Base-by-base conservation (phyloP, 2,888 invertebrate genomes). In the Ommatoiulus sabulosus region DNA sequence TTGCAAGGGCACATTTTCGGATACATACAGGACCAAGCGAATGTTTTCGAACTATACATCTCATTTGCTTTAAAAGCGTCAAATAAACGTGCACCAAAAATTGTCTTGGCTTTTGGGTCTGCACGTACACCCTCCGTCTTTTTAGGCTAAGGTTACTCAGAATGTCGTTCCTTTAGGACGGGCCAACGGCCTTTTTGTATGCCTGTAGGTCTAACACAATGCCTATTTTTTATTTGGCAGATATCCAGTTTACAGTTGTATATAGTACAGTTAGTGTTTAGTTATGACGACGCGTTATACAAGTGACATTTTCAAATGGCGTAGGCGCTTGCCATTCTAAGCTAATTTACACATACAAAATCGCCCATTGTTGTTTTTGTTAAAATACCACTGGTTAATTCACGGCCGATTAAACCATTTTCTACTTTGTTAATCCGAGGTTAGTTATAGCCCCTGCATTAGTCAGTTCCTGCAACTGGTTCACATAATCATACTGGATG, bases 231-330 rank as follows among this genome's bases (percentile, higher is more conserved):
- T 63, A 63, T 63, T 63, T 63, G 63, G 63, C 63, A 15, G 63
- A n/a, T n/a, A 17, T 63, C 63, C 63, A 63, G 63, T 2, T 3
- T 52, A 52, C 52, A 10, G 52, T 52, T 46, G 15, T 15, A 52
- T 7, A 3, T 15, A 12, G 15, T 52, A 52, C 52, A n/a, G 63
- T 63, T 63, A 63, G n/a, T 63, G 63, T 63, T 3, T 3, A n/a
- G 63, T 63, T 63, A n/a, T 7, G 52, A 15, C 52, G 52, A 46
- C 46, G 46, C 46, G 3, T 15, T 63, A 17, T 63, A 63, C 3
- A 63, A 63, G 63, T 63, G 63, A n/a, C n/a, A 63, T 63, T 63
- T 63, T 63, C 63, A 63, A n/a, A 63, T 63, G 17, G 63, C 17
- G 63, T 63, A n/a, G 63, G 63, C 63, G n/a, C 17, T 17, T n/a